Evolutionary conservation across 2,888 invertebrate species (phyloP).

Genomic region (Sminthurinus aureus): DNA sequence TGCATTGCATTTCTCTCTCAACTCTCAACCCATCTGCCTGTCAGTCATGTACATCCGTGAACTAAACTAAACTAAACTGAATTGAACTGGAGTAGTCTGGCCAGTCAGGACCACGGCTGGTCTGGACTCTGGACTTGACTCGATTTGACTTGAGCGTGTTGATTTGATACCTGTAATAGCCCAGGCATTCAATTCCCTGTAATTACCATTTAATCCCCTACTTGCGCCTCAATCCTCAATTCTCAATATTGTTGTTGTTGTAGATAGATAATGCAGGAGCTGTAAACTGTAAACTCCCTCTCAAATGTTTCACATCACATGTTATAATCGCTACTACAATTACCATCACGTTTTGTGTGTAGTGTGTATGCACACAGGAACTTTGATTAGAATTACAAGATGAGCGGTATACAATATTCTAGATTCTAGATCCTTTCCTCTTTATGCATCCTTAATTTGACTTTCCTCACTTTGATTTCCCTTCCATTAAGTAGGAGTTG

Average conservation of each 20-base stretch:
- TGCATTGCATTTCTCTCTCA: too few relatives aligned
- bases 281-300: too few relatives aligned
- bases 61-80: too few relatives aligned
- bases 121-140: background rate
- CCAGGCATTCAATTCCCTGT: background rate
- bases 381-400: background rate
- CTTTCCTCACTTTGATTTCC: too few relatives aligned
- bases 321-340: background rate
- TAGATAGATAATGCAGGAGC: too few relatives aligned
- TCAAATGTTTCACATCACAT: background rate
- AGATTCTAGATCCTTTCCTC: too few relatives aligned
- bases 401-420: too few relatives aligned
- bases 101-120: too few relatives aligned
- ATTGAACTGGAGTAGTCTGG: too few relatives aligned
- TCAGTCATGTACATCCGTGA: background rate
- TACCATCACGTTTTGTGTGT: background rate
- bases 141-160: background rate
- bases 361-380: background rate
- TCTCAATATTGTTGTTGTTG: background rate
- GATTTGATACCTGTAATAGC: slow-evolving; percentile 14
- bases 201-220: slow-evolving; percentile 11
- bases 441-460: too few relatives aligned
- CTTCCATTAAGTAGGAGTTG: too few relatives aligned
- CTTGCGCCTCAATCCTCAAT: background rate
- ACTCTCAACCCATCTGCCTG: background rate